Evolutionary conservation across 1,140 invertebrate genomes (phyloP), one percentile per base, ranked within the genome.

Genomic region (Sarcophaga peregrina): DNA sequence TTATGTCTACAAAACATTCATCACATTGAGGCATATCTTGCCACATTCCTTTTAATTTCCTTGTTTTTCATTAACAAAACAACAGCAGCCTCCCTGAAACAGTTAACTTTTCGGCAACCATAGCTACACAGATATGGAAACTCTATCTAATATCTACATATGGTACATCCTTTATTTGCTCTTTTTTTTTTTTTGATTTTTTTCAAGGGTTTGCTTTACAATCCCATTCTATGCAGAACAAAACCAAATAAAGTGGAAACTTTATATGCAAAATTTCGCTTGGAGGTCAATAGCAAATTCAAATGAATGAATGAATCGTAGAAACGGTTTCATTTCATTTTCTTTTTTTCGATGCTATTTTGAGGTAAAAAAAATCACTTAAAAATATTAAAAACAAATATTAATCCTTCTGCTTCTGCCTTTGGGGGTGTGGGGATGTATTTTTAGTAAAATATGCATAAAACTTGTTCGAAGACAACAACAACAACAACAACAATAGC

Each of bases 381-480:
- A 78, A 52, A 50, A 52, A 52, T 78, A 78, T 78, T 78, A 78
- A 78, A 78, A 78, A 78, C 75, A 78, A 78, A 78, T 78, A 78
- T 78, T 50, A 78, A 78, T 78, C 75, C 75, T 78, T 78, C 25
- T 68, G 62, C 8, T 68, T 4, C n/a, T 58, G 15, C n/a, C 7
- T 58, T 58, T 37, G 25, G 25, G 25, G 25, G 25, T 58, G 54
- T n/a, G 13, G 25, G 25, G 25, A 37, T 37, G 54, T 7, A 15
- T 58, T 58, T 58, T 58, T 15, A 58, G 7, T 58, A 68, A 20
- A 68, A 37, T 37, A 37, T 37, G 25, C 25, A 37, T 37, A 37
- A 37, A 37, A 37, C 25, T 37, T 37, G 25, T 37, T 37, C 1
- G 25, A 37, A 37, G 25, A 37, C 25, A 37, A 37, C 25, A 68